These are phyloP conservation scores for Oostethus manadensis DNA, from an alignment of 2,113 vertebrate genomes.

Conservation along the genomic window DNA sequence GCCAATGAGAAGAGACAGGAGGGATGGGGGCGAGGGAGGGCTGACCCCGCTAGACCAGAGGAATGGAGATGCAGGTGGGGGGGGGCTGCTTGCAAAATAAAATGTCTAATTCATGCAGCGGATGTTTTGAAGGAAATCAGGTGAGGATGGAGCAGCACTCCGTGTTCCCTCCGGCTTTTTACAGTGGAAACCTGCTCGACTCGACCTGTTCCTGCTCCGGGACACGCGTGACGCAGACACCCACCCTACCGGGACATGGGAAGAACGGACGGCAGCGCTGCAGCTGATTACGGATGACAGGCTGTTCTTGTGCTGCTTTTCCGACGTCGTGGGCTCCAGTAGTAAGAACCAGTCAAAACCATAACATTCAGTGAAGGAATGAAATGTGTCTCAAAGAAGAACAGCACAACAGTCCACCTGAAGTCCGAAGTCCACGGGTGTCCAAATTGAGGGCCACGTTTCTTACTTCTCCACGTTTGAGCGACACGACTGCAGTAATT, in stretches of 20 bases:
- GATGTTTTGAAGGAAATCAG: conserved; percentile 80
- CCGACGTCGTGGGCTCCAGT: too few species aligned
- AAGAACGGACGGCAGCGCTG: too few species aligned
- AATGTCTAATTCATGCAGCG: conserved; percentile 72
- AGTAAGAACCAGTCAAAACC: too few species aligned
- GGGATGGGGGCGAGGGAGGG: conserved; percentile 19
- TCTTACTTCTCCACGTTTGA: too few species aligned
- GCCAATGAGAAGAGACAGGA: conserved; percentile 27
- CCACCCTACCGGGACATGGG: conserved; percentile 16
- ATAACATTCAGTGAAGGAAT: too few species aligned
- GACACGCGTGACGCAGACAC: too few species aligned
- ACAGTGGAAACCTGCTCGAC: conserved; percentile 50
- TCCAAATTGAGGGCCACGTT: too few species aligned
- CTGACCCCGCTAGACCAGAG: conserved; percentile 6
- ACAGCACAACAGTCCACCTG: background rate
- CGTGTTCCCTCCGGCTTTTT: conserved; percentile 46
- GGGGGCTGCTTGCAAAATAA: conserved; percentile 60
- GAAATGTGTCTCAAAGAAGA: too few species aligned
- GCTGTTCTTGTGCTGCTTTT: too few species aligned
- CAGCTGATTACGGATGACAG: too few species aligned
- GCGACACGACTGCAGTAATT: too few species aligned
- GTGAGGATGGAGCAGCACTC: conserved; percentile 63
- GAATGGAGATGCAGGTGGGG: conserved; percentile 10
- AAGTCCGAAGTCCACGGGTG: conserved; percentile 1
- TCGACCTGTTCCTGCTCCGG: conserved; percentile 50